Evolutionary conservation across 1,140 invertebrate genomes (phyloP).

Genomic region (Rhagoletis pomonella): DNA sequence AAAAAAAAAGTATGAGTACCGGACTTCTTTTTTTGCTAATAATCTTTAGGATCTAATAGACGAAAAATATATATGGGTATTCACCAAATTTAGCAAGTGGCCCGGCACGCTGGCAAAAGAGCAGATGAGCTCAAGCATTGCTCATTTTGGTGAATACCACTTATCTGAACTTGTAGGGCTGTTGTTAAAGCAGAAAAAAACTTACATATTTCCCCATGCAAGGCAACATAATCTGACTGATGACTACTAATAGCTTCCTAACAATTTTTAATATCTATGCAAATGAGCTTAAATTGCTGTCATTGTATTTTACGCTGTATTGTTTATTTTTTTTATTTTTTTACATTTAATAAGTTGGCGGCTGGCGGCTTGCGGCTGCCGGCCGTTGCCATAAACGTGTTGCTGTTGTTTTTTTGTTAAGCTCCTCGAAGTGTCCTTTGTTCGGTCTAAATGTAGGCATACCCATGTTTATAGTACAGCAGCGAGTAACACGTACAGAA

Average conservation of each 20-base stretch:
- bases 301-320: neutral
- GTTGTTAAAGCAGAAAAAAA: neutral
- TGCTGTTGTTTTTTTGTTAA: neutral
- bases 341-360: neutral
- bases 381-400: neutral
- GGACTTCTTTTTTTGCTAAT: too few relatives aligned
- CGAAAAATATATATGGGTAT: too few relatives aligned
- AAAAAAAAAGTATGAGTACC: too few relatives aligned
- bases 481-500: neutral
- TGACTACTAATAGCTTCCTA: neutral
- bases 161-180: too few relatives aligned
- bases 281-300: neutral
- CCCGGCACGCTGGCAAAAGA: too few relatives aligned
- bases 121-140: too few relatives aligned
- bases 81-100: too few relatives aligned
- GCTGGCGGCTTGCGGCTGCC: neutral
- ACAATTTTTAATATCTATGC: constrained; percentile 3
- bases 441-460: too few relatives aligned
- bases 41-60: too few relatives aligned
- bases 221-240: neutral
- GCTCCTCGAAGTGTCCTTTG: neutral
- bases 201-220: neutral
- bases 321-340: neutral
- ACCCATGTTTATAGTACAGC: neutral
- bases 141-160: too few relatives aligned